Conservation (phyloP, 2,113 vertebrate genomes). For the Gorsachius goisagi region DNA sequence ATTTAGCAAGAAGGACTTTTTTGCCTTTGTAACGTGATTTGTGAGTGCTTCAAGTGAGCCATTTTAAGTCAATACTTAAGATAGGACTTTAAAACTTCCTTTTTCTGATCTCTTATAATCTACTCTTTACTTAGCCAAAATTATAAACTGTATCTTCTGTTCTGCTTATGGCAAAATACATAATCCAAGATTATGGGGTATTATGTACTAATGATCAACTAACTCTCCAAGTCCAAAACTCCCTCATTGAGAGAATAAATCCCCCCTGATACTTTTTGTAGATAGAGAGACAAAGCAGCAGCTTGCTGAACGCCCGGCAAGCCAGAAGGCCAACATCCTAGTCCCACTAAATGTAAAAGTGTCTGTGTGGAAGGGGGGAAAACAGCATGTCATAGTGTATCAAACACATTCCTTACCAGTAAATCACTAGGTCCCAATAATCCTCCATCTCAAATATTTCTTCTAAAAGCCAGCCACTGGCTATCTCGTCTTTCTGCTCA, state of each 20-base stretch:
- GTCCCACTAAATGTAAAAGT: background rate
- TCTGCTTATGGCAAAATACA: background rate
- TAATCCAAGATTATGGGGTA: background rate
- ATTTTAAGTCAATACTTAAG: background rate
- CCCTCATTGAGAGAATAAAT: background rate
- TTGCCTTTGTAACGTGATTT: background rate
- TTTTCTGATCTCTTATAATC: background rate
- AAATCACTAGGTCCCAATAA: background rate
- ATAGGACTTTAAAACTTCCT: background rate
- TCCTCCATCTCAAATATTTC: background rate
- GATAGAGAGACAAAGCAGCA: background rate
- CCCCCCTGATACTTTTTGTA: background rate
- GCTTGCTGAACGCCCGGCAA: background rate
- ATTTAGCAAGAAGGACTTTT: constrained; percentile 18
- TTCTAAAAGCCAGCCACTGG: background rate
- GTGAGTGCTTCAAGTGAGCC: background rate
- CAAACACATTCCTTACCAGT: background rate
- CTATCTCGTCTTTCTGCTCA: background rate
- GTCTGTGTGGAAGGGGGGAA: background rate
- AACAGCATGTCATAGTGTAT: background rate
- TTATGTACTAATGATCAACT: background rate
- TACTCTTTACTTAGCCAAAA: background rate
- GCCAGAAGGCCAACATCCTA: background rate
- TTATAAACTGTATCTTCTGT: background rate
- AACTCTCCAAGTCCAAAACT: background rate